These are phyloP conservation scores for Cephus sareptanus DNA, from an alignment of 2,888 invertebrate species.

Conservation along the genomic window DNA sequence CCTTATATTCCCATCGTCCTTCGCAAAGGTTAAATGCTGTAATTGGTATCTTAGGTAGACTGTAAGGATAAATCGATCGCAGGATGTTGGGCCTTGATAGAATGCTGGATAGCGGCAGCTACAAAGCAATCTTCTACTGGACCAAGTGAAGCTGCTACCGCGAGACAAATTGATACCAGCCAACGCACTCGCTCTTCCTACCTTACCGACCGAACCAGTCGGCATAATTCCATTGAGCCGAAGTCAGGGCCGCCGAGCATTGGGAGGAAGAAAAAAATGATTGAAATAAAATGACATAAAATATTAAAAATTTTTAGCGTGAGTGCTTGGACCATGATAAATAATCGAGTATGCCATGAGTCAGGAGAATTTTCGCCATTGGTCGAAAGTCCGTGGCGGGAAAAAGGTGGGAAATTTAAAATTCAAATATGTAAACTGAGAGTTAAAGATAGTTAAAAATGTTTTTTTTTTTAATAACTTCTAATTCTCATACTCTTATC, in stretches of 20 bases:
- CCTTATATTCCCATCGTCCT: background rate
- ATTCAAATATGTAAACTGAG: background rate
- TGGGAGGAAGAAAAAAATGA: background rate
- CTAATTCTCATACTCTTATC: too few species aligned
- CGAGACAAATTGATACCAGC: slow-evolving; percentile 63
- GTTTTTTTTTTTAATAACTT: too few species aligned
- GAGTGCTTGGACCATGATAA: background rate
- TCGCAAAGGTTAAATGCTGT: slow-evolving; percentile 25
- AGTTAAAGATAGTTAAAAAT: too few species aligned
- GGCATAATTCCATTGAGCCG: background rate
- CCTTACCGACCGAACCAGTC: background rate
- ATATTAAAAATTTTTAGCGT: background rate
- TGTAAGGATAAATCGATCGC: slow-evolving; percentile 52
- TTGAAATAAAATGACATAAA: background rate
- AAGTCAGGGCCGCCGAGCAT: background rate
- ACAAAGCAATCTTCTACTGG: slow-evolving; percentile 60
- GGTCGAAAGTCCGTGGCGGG: too few species aligned
- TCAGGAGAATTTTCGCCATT: too few species aligned
- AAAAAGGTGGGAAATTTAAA: background rate
- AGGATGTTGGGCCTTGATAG: slow-evolving; percentile 51
- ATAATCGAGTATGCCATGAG: background rate
- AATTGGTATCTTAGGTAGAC: slow-evolving; percentile 52
- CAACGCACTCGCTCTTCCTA: slow-evolving; percentile 48
- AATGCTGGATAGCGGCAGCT: slow-evolving; percentile 61
- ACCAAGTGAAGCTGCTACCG: slow-evolving; percentile 51